These are phyloP conservation scores for Saccopteryx leptura DNA, from an alignment of 2,113 vertebrate genomes.

Conservation along the genomic window DNA sequence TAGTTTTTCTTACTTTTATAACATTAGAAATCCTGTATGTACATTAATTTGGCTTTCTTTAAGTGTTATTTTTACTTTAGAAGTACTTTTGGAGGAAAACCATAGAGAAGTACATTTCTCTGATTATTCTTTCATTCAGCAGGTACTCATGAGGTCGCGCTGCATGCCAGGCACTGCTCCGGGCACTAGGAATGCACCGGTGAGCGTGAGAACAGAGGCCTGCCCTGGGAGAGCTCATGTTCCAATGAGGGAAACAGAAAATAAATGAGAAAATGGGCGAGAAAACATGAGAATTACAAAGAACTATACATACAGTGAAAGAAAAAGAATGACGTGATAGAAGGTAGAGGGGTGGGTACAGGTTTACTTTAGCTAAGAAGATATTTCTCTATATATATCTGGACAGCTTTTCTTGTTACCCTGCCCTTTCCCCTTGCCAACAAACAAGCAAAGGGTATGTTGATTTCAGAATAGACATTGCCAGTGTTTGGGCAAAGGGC, in stretches of 20 bases:
- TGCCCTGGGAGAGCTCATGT: neutral
- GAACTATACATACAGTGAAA: conserved; percentile 1
- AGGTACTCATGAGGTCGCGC: neutral
- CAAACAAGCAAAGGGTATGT: conserved; percentile 11
- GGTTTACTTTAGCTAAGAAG: neutral
- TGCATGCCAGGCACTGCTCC: neutral
- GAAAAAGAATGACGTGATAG: neutral
- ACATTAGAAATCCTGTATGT: neutral
- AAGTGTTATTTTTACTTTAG: neutral
- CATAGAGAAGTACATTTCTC: neutral
- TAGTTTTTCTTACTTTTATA: neutral
- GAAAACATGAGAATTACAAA: conserved; percentile 11
- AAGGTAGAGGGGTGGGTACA: neutral
- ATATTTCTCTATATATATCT: neutral
- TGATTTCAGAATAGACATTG: conserved; percentile 32
- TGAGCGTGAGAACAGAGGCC: neutral
- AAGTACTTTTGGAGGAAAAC: neutral
- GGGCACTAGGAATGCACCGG: neutral
- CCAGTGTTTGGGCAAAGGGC: neutral
- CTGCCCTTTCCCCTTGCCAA: neutral
- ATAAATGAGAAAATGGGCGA: neutral
- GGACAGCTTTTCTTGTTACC: neutral
- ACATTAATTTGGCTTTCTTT: conserved; percentile 36
- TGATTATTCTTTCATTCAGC: neutral
- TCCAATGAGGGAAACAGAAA: conserved; percentile 1